Conservation (phyloP, 2,113 vertebrate genomes). For the Halichoeres trimaculatus region DNA sequence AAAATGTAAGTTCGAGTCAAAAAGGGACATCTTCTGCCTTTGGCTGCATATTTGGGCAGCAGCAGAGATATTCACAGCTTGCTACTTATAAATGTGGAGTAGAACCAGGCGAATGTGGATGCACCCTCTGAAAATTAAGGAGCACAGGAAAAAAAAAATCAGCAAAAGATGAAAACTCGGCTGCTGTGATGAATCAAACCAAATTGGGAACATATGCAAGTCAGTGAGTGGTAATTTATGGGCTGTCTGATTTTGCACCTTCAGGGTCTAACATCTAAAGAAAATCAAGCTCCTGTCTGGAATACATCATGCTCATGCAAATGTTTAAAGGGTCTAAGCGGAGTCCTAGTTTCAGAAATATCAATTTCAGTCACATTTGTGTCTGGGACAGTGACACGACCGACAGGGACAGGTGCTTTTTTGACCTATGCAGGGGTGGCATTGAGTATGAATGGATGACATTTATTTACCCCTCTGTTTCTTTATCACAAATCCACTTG, state of each 20-base stretch:
- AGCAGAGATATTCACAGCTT: slow-evolving; percentile 27
- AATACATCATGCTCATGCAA: slow-evolving; percentile 12
- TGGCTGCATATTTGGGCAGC: slow-evolving; percentile 46
- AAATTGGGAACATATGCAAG: slow-evolving; percentile 30
- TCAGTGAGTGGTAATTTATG: slow-evolving; percentile 18
- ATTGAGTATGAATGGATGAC: too few relatives aligned
- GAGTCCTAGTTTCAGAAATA: slow-evolving; percentile 6
- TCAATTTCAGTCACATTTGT: slow-evolving; percentile 14
- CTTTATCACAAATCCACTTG: too few relatives aligned
- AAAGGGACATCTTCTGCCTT: slow-evolving; percentile 37
- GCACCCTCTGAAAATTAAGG: slow-evolving; percentile 5
- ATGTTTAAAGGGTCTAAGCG: not conserved
- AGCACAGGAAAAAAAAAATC: slow-evolving; percentile 7
- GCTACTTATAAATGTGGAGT: slow-evolving; percentile 21
- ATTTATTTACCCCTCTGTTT: too few relatives aligned
- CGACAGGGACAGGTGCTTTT: not conserved
- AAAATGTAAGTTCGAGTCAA: slow-evolving; percentile 43
- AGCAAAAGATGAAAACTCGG: slow-evolving; percentile 16
- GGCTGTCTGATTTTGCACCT: slow-evolving; percentile 4
- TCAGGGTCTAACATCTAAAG: slow-evolving; percentile 13
- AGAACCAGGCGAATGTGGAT: slow-evolving; percentile 15
- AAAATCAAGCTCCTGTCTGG: slow-evolving; percentile 3
- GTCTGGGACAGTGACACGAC: not conserved
- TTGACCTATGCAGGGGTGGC: too few relatives aligned
- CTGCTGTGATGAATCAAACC: slow-evolving; percentile 21